A percentile compares a stretch with the other conserved stretches of the same genome.
phyloP scores from a whole-genome alignment of 2,113 vertebrate species.

The Caloenas nicobarica region DNA sequence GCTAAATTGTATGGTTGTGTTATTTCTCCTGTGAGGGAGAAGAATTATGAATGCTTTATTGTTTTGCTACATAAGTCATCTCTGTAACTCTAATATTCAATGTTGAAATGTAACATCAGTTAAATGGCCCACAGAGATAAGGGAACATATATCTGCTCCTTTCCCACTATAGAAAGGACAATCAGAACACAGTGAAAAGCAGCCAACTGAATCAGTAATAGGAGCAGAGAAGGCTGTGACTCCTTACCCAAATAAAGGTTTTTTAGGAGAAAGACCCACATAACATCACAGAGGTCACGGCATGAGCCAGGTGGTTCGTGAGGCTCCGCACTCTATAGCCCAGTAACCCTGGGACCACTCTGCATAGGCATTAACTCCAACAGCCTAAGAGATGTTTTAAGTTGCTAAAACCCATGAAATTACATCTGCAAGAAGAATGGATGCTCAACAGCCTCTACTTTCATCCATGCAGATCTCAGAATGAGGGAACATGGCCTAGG shows the following conservation, averaged over 20 bases:
- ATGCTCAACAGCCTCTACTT: neutral
- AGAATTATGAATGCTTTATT: constrained; percentile 2
- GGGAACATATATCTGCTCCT: neutral
- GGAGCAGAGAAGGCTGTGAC: neutral
- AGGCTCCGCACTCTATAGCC: neutral
- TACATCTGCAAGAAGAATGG: neutral
- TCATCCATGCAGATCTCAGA: neutral
- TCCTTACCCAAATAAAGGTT: neutral
- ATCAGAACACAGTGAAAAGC: neutral
- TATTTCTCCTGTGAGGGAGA: neutral
- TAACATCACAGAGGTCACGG: neutral
- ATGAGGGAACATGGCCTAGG: neutral
- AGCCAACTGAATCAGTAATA: neutral
- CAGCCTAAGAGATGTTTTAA: neutral
- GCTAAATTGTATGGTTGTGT: neutral
- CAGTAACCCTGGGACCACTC: neutral
- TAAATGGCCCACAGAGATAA: neutral
- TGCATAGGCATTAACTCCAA: neutral
- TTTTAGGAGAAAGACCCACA: neutral
- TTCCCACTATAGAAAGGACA: neutral
- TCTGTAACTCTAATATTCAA: neutral
- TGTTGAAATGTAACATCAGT: neutral
- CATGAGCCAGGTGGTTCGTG: neutral
- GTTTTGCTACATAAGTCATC: constrained; percentile 12
- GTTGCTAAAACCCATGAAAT: neutral